Evolutionary conservation across 2,888 invertebrate species (phyloP).

Genomic region (Antheraea assamensis): DNA sequence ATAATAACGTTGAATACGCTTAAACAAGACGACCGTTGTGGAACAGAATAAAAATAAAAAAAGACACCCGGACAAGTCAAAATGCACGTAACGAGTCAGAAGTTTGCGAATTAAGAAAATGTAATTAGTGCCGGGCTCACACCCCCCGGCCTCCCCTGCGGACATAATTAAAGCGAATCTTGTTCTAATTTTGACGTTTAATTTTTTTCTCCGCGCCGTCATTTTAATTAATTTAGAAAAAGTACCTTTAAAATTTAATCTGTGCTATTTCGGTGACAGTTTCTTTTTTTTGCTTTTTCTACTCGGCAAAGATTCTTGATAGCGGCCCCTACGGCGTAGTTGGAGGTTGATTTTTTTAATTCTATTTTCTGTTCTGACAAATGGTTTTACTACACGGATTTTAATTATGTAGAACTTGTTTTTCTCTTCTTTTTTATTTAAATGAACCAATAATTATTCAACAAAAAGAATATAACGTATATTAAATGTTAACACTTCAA

Average conservation of each 20-base stretch:
- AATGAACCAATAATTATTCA: not conserved
- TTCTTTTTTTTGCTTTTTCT: slow-evolving; percentile 47
- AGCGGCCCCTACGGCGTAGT: slow-evolving; percentile 38
- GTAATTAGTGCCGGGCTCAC: slow-evolving; percentile 68
- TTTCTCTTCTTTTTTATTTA: slow-evolving; percentile 17
- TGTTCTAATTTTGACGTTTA: slow-evolving; percentile 82
- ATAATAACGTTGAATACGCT: not conserved
- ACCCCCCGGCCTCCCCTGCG: slow-evolving; percentile 35
- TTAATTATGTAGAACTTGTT: slow-evolving; percentile 52
- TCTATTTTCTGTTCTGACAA: slow-evolving; percentile 56
- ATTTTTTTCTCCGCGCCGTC: slow-evolving; percentile 69
- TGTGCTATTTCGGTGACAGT: slow-evolving; percentile 70
- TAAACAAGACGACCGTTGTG: not conserved
- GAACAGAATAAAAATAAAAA: slow-evolving; percentile 12
- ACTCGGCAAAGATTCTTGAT: slow-evolving; percentile 69
- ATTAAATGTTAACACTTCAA: not conserved
- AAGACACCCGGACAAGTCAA: slow-evolving; percentile 36
- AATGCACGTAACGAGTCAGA: slow-evolving; percentile 44
- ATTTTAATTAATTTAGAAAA: slow-evolving; percentile 78
- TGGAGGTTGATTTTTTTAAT: slow-evolving; percentile 43
- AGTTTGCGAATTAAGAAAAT: slow-evolving; percentile 81
- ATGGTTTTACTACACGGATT: slow-evolving; percentile 48
- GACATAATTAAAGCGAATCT: slow-evolving; percentile 80
- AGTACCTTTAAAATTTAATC: slow-evolving; percentile 78
- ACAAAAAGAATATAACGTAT: not conserved